Conservation (phyloP, 2,797 vertebrate species). For the Clamator glandarius region DNA sequence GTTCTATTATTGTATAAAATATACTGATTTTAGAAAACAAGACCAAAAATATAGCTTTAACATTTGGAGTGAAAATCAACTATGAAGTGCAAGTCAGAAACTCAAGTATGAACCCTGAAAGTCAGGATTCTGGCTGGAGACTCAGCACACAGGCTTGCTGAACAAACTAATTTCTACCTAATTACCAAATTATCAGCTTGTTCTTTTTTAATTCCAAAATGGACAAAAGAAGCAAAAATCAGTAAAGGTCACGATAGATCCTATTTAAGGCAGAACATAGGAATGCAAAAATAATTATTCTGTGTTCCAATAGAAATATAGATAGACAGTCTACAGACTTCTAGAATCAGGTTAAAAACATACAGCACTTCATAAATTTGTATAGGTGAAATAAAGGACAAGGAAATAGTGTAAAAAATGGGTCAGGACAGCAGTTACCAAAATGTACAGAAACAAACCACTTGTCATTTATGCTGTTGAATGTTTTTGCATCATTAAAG, state of each 20-base stretch:
- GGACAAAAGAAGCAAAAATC: background rate
- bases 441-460: conserved; percentile 45
- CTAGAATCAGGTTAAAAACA: conserved; percentile 35
- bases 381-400: background rate
- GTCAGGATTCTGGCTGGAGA: background rate
- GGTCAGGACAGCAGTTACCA: background rate
- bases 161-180: background rate
- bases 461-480: background rate
- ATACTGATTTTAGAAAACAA: conserved; percentile 3
- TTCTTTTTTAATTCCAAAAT: background rate
- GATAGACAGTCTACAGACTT: background rate
- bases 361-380: background rate
- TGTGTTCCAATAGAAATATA: conserved; percentile 46
- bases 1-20: conserved; percentile 3
- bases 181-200: background rate
- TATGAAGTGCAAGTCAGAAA: background rate
- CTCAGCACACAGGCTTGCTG: background rate
- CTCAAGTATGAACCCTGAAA: background rate
- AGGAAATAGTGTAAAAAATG: background rate
- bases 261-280: conserved; percentile 45
- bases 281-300: conserved; percentile 37
- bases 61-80: background rate
- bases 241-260: background rate
- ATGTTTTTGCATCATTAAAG: background rate
- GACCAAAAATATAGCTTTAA: background rate